Evolutionary conservation across 2,113 vertebrate species (phyloP), one percentile per base, ranked within the genome.

Genomic region (Xiphophorus hellerii): DNA sequence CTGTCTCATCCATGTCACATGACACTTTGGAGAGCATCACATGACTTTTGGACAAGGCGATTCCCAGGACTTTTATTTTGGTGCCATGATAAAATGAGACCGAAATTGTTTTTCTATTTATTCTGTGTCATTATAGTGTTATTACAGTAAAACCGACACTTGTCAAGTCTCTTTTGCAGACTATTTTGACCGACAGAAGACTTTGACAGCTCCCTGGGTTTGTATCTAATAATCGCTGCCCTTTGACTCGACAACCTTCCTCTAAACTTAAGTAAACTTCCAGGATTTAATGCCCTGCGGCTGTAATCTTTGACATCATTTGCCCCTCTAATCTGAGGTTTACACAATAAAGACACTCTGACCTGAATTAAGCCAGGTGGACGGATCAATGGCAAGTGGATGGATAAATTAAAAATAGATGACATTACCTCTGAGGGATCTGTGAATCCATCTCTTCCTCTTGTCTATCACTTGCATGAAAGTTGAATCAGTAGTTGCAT

Each of bases 221-320:
- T 48, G 39, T 4, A 33, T 82, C 17, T 88, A 90, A n/a, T n/a
- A 25, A 88, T 89, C 88, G 86, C 58, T 80, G 67, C 73, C 66
- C 75, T 73, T 75, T 87, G 76, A 80, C 85, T 85, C 68, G 48
- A 67, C 67, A 76, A 37, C 78, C 67, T 86, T 39, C 33, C 65
- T 37, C 66, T 82, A 84, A 83, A 83, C 75, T 92, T 93, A 92
- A 93, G 84, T 93, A 92, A 92, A 93, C 93, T 84, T 85, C 39
- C 81, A 71, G 69, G 85, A 78, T 81, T 92, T 91, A 92, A 85
- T 84, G 71, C 30, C 74, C 51, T 90, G 22, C 51, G 25, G 88
- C 87, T 62, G 64, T 92, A 90, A 93, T 93, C 92, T 86, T 81
- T 85, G 84, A 83, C 77, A 89, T 92, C 84, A 85, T 54, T 80